A percentile compares a stretch with the other conserved stretches of the same genome.
These are phyloP conservation scores for Dolichallabes microphthalmus DNA, from an alignment of 2,113 vertebrate genomes.

Conservation along the genomic window DNA sequence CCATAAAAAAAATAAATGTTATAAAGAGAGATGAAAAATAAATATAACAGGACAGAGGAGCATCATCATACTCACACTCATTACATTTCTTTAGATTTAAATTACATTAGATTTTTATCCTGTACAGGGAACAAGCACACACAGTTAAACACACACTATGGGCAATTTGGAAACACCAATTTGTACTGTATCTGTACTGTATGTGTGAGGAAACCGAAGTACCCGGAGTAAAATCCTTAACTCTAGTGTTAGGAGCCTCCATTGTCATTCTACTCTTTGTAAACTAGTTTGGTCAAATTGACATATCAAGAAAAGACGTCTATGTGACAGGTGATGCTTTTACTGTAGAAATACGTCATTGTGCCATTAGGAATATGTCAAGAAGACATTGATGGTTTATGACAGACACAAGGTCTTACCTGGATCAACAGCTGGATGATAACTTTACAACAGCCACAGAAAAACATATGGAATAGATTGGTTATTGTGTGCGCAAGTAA, in stretches of 20 bases:
- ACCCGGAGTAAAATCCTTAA: no score
- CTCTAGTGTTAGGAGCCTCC: no score
- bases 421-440: neutral
- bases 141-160: no score
- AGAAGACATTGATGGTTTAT: neutral
- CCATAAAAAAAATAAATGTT: neutral
- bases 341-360: neutral
- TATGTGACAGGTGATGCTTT: neutral
- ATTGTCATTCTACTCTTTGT: neutral
- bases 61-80: neutral
- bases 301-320: neutral
- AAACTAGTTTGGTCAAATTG: neutral
- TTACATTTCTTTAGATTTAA: no score
- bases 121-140: no score
- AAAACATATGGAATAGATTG: neutral
- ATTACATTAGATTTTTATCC: no score
- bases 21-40: neutral
- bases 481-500: neutral
- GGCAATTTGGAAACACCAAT: no score
- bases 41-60: neutral
- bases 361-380: neutral
- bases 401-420: neutral
- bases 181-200: no score
- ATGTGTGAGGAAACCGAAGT: no score
- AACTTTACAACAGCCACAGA: neutral